These are phyloP conservation scores for Uria aalge DNA, from an alignment of 2,113 vertebrate species.

Conservation along the genomic window DNA sequence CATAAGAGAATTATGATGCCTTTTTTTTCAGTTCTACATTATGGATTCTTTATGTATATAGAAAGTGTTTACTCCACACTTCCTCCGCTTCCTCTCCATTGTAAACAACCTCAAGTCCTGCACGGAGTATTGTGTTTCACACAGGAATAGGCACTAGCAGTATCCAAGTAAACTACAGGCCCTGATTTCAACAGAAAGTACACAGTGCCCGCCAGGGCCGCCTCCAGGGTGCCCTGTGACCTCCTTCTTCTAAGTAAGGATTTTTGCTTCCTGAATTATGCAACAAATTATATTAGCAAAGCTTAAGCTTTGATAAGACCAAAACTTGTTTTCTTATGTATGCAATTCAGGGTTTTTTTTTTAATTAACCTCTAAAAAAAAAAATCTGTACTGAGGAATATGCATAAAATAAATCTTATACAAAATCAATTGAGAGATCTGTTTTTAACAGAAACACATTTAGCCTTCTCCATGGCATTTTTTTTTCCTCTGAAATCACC, in stretches of 20 bases:
- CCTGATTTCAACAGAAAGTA: neutral
- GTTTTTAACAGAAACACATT: neutral
- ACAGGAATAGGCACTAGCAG: neutral
- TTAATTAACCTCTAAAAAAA: neutral
- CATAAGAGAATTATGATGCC: neutral
- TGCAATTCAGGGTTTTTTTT: neutral
- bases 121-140: neutral
- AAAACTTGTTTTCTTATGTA: neutral
- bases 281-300: neutral
- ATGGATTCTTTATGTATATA: neutral
- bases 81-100: neutral
- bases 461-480: neutral
- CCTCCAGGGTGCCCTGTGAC: neutral
- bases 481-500: neutral
- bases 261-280: constrained; percentile 21
- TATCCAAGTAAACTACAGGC: neutral
- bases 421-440: neutral
- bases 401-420: neutral
- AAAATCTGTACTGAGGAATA: neutral
- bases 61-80: neutral
- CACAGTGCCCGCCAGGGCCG: neutral
- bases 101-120: neutral
- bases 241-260: neutral
- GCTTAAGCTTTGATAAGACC: neutral
- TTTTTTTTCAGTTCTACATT: neutral